A percentile compares a stretch with the other conserved stretches of the same genome.
These are phyloP conservation scores for Eucriotettix oculatus DNA, from an alignment of 2,888 invertebrate genomes.

Conservation along the genomic window DNA sequence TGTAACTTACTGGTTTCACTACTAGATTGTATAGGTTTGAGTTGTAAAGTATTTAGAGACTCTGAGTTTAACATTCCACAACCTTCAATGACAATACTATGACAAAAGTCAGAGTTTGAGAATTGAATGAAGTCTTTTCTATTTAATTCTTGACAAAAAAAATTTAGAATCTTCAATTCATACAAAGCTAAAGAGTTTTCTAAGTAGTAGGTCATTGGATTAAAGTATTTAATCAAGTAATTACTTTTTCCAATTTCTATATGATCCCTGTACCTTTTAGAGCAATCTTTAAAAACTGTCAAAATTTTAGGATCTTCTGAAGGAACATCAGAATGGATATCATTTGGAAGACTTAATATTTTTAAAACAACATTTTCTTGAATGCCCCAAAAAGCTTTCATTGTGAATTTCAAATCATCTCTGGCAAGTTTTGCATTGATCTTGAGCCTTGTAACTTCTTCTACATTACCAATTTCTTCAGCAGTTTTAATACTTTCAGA, in stretches of 20 bases:
- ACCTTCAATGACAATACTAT: conserved; percentile 59
- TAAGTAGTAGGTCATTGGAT: conserved; percentile 42
- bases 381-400: conserved; percentile 46
- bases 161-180: conserved; percentile 43
- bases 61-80: conserved; percentile 35
- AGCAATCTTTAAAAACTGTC: background rate
- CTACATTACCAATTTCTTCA: conserved; percentile 18
- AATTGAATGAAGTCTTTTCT: conserved; percentile 41
- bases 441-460: conserved; percentile 34
- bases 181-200: conserved; percentile 52
- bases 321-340: conserved; percentile 46
- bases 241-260: conserved; percentile 35
- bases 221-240: conserved; percentile 38
- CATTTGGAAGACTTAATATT: conserved; percentile 52
- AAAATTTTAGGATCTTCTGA: conserved; percentile 17
- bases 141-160: conserved; percentile 29
- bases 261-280: conserved; percentile 25
- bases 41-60: background rate
- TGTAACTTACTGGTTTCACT: conserved; percentile 39
- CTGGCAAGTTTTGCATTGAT: conserved; percentile 34
- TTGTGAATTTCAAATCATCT: conserved; percentile 45
- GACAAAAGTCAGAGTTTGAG: conserved; percentile 61
- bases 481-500: conserved; percentile 28
- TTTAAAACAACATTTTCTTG: conserved; percentile 50
- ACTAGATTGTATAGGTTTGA: background rate